Evolutionary conservation across 2,797 vertebrate genomes (phyloP), one percentile per base, ranked within the genome.

Genomic region (Anableps anableps): DNA sequence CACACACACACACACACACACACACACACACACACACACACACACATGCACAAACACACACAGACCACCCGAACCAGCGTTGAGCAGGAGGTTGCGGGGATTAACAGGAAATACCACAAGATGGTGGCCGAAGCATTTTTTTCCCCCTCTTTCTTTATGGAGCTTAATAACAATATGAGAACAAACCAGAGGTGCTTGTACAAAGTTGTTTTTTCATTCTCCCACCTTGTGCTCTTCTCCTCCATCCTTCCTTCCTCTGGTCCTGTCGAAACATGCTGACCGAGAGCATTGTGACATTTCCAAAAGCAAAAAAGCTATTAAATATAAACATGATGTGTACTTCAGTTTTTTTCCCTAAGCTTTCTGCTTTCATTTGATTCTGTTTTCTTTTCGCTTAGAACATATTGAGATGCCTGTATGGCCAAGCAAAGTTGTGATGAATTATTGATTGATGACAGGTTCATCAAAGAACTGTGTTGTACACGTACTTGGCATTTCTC

Each of bases 401-500:
- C 88, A 86, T 92, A 94, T 92, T 86, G 92, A 95, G 95, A 96
- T 85, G 92, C 92, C 94, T 93, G 83, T 87, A 92, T 66, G 91
- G 91, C 94, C 81, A 21, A 80, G 88, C 75, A 88, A 94, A 95
- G 94, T 93, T 91, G 88, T 91, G 84, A 93, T 97, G 95, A 97
- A 96, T 96, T 96, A 96, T 96, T 95, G 89, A 96, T 97, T 80
- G 85, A 62, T 88, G 89, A 91, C 85, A 89, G 93, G 91, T 87
- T 95, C 90, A 93, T 95, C 96, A 94, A 94, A 96, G 90, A 82
- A 9, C 89, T 86, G 87, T 83, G 92, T 87, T 78, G 86, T 87
- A 90, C 92, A 92, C 91, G 88, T 83, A 90, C 92, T 94, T 96
- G 95, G 95, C 95, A 95, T 96, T 96, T 96, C 93, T 94, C 93